Percentiles rank a stretch among this genome's conserved stretches.
Conservation (phyloP, 2,113 vertebrate species). For the Pelvicachromis taeniatus region DNA sequence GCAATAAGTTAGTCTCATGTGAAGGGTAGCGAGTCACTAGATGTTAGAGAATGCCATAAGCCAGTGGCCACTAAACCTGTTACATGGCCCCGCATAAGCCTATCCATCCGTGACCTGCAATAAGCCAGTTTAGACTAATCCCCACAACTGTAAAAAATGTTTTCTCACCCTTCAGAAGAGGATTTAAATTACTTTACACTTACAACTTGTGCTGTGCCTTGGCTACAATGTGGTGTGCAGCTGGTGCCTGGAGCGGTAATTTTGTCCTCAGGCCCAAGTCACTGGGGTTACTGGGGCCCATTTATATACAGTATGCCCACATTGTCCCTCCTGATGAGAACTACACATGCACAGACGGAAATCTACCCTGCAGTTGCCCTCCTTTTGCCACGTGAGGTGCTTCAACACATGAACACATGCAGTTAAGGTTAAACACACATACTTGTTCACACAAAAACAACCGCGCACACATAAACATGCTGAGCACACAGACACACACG, state of each 20-base stretch:
- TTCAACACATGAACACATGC: background rate
- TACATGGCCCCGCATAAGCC: slow-evolving; percentile 61
- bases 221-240: slow-evolving; percentile 17
- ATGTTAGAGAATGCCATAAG: slow-evolving; percentile 15
- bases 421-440: background rate
- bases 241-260: slow-evolving; percentile 31
- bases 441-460: background rate
- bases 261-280: slow-evolving; percentile 19
- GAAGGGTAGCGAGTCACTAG: slow-evolving; percentile 12
- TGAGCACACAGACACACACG: background rate
- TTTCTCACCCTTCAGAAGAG: slow-evolving; percentile 58
- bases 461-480: background rate
- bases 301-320: background rate
- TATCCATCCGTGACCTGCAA: slow-evolving; percentile 56
- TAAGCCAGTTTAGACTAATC: slow-evolving; percentile 65
- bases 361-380: background rate
- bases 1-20: background rate
- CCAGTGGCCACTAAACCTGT: slow-evolving; percentile 64
- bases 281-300: background rate
- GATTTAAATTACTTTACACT: slow-evolving; percentile 66
- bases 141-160: slow-evolving; percentile 64
- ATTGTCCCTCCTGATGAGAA: slow-evolving; percentile 8
- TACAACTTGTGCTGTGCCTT: slow-evolving; percentile 21
- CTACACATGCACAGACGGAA: background rate
- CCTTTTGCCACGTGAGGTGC: background rate